phyloP scores from a whole-genome alignment of 2,113 vertebrate genomes.

The Paraplagusia blochii region DNA sequence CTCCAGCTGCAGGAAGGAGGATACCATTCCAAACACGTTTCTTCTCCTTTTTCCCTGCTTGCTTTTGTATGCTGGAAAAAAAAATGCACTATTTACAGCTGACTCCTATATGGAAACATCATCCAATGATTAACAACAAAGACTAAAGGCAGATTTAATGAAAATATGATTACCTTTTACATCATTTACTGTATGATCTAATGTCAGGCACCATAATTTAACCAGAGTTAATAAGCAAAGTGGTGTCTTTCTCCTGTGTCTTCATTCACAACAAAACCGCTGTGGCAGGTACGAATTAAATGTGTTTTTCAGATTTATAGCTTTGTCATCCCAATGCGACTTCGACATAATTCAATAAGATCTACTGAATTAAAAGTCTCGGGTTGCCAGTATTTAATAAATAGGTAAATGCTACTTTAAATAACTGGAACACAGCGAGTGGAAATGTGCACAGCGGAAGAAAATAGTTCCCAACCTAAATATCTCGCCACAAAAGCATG shows the following conservation, averaged over 20 bases:
- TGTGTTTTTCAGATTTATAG: background rate
- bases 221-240: background rate
- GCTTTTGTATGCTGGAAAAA: slow-evolving; percentile 35
- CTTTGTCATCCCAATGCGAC: background rate
- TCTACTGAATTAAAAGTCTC: background rate
- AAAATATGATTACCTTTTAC: slow-evolving; percentile 3
- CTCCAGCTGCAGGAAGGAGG: slow-evolving; percentile 67
- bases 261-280: background rate
- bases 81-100: slow-evolving; percentile 1
- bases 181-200: slow-evolving; percentile 17
- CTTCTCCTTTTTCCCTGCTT: slow-evolving; percentile 23
- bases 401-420: background rate
- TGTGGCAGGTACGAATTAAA: background rate
- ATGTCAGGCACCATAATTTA: slow-evolving; percentile 11
- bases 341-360: background rate
- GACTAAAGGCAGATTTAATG: slow-evolving; percentile 11
- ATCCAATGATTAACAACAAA: slow-evolving; percentile 9
- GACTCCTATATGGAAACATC: slow-evolving; percentile 14
- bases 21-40: slow-evolving; percentile 49
- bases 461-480: background rate
- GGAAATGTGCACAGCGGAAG: background rate
- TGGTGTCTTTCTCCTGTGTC: background rate
- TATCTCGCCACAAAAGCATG: slow-evolving; percentile 8
- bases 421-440: background rate
- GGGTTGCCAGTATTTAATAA: background rate